A percentile compares a stretch with the other conserved stretches of the same genome.
phyloP scores from a whole-genome alignment of 2,113 vertebrate genomes.

The Callopanchax toddi region DNA sequence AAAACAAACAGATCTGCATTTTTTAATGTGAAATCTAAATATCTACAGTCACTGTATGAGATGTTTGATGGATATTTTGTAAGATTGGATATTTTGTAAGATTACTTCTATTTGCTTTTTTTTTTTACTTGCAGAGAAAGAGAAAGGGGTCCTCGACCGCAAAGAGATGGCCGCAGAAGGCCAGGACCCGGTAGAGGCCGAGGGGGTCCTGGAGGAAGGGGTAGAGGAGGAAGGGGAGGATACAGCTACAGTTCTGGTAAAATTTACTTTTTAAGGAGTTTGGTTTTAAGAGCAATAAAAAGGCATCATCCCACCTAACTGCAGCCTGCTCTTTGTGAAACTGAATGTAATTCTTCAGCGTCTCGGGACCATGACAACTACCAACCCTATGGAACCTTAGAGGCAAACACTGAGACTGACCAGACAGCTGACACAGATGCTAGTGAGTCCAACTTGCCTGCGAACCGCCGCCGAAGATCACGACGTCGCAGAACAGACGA shows the following conservation, averaged over 20 bases:
- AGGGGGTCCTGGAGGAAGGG: slow-evolving; percentile 86
- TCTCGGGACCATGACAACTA: slow-evolving; percentile 89
- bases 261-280: background rate
- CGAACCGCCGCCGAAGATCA: slow-evolving; percentile 91
- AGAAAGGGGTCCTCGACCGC: slow-evolving; percentile 85
- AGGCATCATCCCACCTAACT: background rate
- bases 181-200: slow-evolving; percentile 85
- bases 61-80: too few relatives aligned
- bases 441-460: slow-evolving; percentile 91
- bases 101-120: slow-evolving; percentile 7
- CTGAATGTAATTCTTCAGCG: slow-evolving; percentile 71
- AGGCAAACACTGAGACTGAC: slow-evolving; percentile 94
- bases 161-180: slow-evolving; percentile 89
- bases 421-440: slow-evolving; percentile 96
- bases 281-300: background rate
- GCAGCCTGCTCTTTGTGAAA: background rate
- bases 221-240: slow-evolving; percentile 87
- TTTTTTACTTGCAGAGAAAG: slow-evolving; percentile 75
- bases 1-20: too few relatives aligned
- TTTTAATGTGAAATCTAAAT: background rate
- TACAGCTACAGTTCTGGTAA: slow-evolving; percentile 92
- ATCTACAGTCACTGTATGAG: too few relatives aligned
- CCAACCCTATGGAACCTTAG: slow-evolving; percentile 86
- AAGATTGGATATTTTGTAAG: too few relatives aligned
- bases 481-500: slow-evolving; percentile 95